These are phyloP conservation scores for Hepsetus odoe DNA, from an alignment of 2,113 vertebrate species.

Conservation along the genomic window DNA sequence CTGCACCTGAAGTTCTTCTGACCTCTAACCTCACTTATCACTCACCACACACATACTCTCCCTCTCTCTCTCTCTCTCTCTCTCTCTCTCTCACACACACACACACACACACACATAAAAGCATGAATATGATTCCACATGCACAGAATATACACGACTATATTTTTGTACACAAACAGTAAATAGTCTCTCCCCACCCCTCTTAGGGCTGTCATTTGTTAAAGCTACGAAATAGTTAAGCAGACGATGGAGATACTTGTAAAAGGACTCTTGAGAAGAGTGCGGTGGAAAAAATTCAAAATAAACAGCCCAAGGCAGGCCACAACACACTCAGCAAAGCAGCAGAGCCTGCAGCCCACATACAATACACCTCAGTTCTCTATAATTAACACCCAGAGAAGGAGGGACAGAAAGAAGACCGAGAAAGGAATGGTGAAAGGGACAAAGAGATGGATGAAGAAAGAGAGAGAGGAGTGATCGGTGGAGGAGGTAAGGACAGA, in stretches of 20 bases:
- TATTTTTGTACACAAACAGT: not conserved
- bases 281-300: not conserved
- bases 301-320: slow-evolving; percentile 27
- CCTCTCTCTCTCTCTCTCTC: slow-evolving; percentile 6
- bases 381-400: slow-evolving; percentile 33
- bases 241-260: not conserved
- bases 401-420: not conserved
- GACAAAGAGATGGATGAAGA: not conserved
- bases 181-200: not conserved
- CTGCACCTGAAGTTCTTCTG: slow-evolving; percentile 20
- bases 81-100: slow-evolving; percentile 27
- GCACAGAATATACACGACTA: not conserved
- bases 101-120: not conserved
- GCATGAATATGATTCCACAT: too few species aligned
- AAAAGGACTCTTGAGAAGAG: slow-evolving; percentile 10
- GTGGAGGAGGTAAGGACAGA: not conserved
- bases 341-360: not conserved
- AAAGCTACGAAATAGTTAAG: slow-evolving; percentile 21
- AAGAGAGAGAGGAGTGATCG: not conserved
- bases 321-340: slow-evolving; percentile 28
- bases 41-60: not conserved
- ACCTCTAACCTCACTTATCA: slow-evolving; percentile 38
- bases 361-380: slow-evolving; percentile 36
- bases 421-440: not conserved
- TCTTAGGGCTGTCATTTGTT: not conserved